phyloP scores from a whole-genome alignment of 2,888 invertebrate genomes.

The Magallana nippona region DNA sequence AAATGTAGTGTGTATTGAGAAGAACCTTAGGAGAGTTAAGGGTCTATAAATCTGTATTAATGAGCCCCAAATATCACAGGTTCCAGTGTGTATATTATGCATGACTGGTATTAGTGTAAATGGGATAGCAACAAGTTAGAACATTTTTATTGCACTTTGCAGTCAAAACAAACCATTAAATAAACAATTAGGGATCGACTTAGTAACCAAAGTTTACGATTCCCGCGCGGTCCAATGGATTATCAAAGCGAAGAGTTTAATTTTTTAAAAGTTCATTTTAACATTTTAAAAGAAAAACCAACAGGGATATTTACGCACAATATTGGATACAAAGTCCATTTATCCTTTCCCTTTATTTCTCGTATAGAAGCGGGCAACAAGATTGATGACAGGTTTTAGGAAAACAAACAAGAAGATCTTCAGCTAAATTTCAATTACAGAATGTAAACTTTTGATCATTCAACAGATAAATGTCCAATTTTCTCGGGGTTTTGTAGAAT shows the following conservation, averaged over 20 bases:
- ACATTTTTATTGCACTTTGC: constrained; percentile 26
- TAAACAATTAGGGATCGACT: neutral
- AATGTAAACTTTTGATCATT: constrained; percentile 39
- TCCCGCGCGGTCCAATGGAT: no score
- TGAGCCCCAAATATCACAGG: constrained; percentile 22
- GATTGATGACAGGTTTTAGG: constrained; percentile 24
- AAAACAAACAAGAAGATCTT: constrained; percentile 39
- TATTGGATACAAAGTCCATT: neutral
- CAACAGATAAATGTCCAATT: constrained; percentile 40
- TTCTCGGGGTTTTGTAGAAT: constrained; percentile 25
- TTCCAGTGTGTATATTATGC: constrained; percentile 21
- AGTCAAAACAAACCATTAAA: constrained; percentile 30
- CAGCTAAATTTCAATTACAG: constrained; percentile 37
- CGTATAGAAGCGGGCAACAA: constrained; percentile 25
- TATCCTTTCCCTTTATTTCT: neutral
- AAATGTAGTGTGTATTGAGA: constrained; percentile 30
- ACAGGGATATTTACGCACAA: constrained; percentile 4
- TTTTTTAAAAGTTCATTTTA: no score
- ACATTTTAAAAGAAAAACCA: neutral
- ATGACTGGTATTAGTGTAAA: constrained; percentile 26
- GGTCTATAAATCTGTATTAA: constrained; percentile 31
- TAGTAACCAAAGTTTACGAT: no score
- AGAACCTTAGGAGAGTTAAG: constrained; percentile 12
- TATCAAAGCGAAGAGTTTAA: no score
- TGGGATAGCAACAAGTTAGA: constrained; percentile 15